These are phyloP conservation scores for Oscheius sp. DNA, from an alignment of 2,888 invertebrate genomes.

Conservation along the genomic window DNA sequence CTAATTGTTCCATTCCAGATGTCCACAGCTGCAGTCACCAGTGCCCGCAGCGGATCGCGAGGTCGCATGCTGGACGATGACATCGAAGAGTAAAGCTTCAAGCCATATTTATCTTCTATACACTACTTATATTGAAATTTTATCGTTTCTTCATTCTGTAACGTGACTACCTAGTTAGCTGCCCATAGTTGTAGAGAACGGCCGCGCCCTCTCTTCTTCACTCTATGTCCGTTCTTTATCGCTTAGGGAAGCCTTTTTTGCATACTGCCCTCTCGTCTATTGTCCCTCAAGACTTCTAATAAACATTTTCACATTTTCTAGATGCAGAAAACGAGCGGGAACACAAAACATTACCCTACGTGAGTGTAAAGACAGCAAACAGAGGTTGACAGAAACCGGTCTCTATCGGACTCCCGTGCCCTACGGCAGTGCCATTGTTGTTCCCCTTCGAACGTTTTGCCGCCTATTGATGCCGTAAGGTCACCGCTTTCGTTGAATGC, in stretches of 20 bases:
- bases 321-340: not conserved
- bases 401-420: slow-evolving; percentile 20
- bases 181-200: slow-evolving; percentile 24
- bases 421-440: slow-evolving; percentile 36
- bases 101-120: slow-evolving; percentile 30
- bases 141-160: not conserved
- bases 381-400: slow-evolving; percentile 36
- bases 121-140: slow-evolving; percentile 33
- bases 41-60: slow-evolving; percentile 46
- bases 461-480: slow-evolving; percentile 19
- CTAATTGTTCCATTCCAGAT: slow-evolving; percentile 29
- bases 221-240: slow-evolving; percentile 17
- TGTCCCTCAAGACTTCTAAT: slow-evolving; percentile 32
- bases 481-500: not conserved
- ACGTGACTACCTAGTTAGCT: not conserved
- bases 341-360: slow-evolving; percentile 14
- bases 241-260: slow-evolving; percentile 2
- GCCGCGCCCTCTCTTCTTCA: slow-evolving; percentile 18
- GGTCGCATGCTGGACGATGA: slow-evolving; percentile 58
- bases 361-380: slow-evolving; percentile 34
- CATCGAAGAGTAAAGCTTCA: slow-evolving; percentile 49
- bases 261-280: slow-evolving; percentile 15
- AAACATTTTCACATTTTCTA: not conserved
- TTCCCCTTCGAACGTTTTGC: slow-evolving; percentile 20
- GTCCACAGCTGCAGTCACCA: slow-evolving; percentile 30